Percentiles rank a stretch among this genome's conserved stretches.
These are phyloP conservation scores for Dreissena rostriformis DNA, from an alignment of 1,140 invertebrate genomes.

Conservation along the genomic window DNA sequence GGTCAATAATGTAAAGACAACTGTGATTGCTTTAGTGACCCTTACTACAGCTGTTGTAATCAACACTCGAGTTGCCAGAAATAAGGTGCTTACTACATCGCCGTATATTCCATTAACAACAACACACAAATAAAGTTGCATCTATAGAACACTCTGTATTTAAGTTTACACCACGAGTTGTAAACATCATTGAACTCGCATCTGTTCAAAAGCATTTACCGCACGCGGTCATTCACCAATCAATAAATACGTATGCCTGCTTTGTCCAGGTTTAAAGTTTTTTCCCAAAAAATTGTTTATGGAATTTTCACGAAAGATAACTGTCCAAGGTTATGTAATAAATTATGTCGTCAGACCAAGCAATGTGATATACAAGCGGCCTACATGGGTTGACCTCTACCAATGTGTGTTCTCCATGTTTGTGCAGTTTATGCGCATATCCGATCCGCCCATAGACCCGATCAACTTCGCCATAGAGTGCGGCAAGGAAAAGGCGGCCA, in stretches of 20 bases:
- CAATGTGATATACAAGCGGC: not conserved
- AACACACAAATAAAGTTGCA: no score
- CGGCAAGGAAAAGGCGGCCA: conserved; percentile 58
- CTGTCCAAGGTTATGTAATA: not conserved
- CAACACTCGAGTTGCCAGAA: not conserved
- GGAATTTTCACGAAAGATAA: no score
- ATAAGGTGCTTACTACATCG: not conserved
- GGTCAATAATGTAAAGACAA: not conserved
- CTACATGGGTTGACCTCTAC: not conserved
- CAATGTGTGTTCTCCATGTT: not conserved
- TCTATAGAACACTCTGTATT: no score
- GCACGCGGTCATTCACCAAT: no score
- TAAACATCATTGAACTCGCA: no score
- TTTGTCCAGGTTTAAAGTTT: no score
- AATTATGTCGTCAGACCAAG: not conserved
- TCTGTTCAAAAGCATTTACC: no score
- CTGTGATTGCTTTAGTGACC: not conserved
- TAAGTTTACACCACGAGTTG: no score
- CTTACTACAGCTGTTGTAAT: not conserved
- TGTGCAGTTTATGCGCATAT: conserved; percentile 20
- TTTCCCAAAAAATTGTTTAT: no score
- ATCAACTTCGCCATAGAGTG: conserved; percentile 59
- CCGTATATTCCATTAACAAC: not conserved
- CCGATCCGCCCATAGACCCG: conserved; percentile 46
- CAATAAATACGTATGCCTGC: no score